Evolutionary conservation across 2,888 invertebrate genomes (phyloP).

Genomic region (Drosophila aldrichi): DNA sequence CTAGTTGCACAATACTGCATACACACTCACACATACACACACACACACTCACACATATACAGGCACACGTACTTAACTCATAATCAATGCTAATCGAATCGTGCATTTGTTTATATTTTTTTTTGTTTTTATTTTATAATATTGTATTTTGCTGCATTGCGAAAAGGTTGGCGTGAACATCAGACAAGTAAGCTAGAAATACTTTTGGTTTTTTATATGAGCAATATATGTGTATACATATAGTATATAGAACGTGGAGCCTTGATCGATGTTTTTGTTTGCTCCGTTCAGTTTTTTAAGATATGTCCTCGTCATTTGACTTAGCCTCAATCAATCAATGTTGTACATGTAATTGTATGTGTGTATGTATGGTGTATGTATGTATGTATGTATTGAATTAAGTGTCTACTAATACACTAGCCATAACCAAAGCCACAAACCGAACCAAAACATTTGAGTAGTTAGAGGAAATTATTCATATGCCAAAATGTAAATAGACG

Average conservation of each 20-base stretch:
- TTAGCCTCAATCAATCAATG: constrained; percentile 17
- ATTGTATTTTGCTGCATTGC: constrained; percentile 47
- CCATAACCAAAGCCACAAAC: constrained; percentile 36
- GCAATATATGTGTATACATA: background rate
- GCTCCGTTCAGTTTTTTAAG: constrained; percentile 75
- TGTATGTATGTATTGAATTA: constrained; percentile 41
- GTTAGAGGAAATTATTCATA: constrained; percentile 7
- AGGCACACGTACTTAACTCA: constrained; percentile 46
- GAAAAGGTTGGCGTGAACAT: constrained; percentile 90
- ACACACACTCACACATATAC: constrained; percentile 16
- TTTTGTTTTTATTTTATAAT: background rate
- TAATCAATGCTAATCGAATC: constrained; percentile 46
- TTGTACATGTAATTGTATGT: constrained; percentile 43
- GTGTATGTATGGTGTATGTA: constrained; percentile 13
- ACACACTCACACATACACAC: constrained; percentile 21
- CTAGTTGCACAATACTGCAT: constrained; percentile 33
- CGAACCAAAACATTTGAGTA: constrained; percentile 15
- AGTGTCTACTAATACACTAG: constrained; percentile 59
- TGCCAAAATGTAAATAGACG: background rate
- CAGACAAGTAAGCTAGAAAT: constrained; percentile 90
- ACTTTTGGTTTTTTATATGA: background rate
- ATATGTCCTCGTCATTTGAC: constrained; percentile 84
- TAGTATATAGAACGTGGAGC: background rate
- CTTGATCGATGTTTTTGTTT: constrained; percentile 7
- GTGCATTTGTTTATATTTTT: constrained; percentile 37